phyloP scores from a whole-genome alignment of 1,140 invertebrate genomes.

The Octopus bimaculoides region DNA sequence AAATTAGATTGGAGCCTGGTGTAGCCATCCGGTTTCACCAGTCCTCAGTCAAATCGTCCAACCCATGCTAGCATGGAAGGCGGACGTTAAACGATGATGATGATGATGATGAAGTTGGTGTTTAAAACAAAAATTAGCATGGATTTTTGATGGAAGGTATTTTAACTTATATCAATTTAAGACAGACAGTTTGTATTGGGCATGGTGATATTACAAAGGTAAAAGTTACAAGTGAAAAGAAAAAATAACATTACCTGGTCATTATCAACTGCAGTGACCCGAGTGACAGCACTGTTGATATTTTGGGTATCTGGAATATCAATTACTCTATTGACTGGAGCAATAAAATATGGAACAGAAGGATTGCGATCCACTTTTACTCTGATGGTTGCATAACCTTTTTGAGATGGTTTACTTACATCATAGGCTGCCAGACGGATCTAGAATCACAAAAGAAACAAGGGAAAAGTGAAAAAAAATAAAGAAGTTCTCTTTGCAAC shows the following conservation, averaged over 20 bases:
- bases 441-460: slow-evolving; percentile 26
- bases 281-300: slow-evolving; percentile 26
- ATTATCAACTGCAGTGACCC: slow-evolving; percentile 35
- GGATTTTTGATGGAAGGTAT: too few species aligned
- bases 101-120: too few species aligned
- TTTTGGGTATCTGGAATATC: slow-evolving; percentile 29
- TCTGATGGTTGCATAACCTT: slow-evolving; percentile 74
- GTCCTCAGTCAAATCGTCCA: too few species aligned
- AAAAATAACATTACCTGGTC: slow-evolving; percentile 31
- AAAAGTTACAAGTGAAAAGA: too few species aligned
- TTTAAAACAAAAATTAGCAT: too few species aligned
- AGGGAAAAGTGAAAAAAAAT: not conserved
- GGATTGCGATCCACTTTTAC: slow-evolving; percentile 80
- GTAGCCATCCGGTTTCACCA: too few species aligned
- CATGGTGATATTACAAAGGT: too few species aligned
- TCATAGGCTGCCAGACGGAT: slow-evolving; percentile 83
- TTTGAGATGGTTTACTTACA: slow-evolving; percentile 78
- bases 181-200: too few species aligned
- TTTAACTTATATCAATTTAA: too few species aligned
- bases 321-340: slow-evolving; percentile 68
- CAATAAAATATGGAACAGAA: slow-evolving; percentile 66
- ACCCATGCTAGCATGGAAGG: too few species aligned
- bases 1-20: too few species aligned
- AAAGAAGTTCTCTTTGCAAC: not conserved
- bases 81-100: too few species aligned